These are phyloP conservation scores for Xanthostigma xanthostigma DNA, from an alignment of 2,888 invertebrate genomes.

Conservation along the genomic window DNA sequence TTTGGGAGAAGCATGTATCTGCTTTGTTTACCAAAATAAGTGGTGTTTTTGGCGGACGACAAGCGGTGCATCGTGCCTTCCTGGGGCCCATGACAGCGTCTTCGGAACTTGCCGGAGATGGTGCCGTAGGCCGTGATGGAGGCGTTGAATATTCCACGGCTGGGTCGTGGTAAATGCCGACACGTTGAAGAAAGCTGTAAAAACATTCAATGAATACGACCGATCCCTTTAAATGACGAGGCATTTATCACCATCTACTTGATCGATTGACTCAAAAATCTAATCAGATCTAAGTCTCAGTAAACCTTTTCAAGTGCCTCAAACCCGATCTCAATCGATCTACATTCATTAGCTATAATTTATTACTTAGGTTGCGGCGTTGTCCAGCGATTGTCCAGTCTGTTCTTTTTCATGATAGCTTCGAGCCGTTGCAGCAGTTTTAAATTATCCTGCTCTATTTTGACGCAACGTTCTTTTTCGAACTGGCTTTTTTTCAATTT, in stretches of 20 bases:
- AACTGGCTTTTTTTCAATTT: constrained; percentile 56
- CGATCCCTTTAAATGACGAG: too few species aligned
- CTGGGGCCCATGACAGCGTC: not conserved
- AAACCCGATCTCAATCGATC: too few species aligned
- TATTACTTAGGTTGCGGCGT: constrained; percentile 44
- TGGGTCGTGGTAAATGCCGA: constrained; percentile 14
- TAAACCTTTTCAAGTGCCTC: too few species aligned
- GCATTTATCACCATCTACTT: too few species aligned
- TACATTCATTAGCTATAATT: too few species aligned
- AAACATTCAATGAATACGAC: not conserved
- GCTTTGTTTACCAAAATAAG: not conserved
- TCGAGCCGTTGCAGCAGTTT: constrained; percentile 49
- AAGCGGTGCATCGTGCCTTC: constrained; percentile 2
- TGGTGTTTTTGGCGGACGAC: not conserved
- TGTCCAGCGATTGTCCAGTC: constrained; percentile 52
- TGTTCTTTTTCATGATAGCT: constrained; percentile 47
- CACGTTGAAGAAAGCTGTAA: constrained; percentile 8
- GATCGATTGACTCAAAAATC: too few species aligned
- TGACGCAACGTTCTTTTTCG: constrained; percentile 47
- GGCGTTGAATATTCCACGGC: constrained; percentile 2
- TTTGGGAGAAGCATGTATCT: not conserved
- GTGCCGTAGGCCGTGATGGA: constrained; percentile 4
- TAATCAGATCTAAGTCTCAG: too few species aligned
- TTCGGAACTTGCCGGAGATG: not conserved
- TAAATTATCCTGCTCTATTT: constrained; percentile 53